phyloP scores from a whole-genome alignment of 1,140 invertebrate genomes.

The Copidosoma floridanum region DNA sequence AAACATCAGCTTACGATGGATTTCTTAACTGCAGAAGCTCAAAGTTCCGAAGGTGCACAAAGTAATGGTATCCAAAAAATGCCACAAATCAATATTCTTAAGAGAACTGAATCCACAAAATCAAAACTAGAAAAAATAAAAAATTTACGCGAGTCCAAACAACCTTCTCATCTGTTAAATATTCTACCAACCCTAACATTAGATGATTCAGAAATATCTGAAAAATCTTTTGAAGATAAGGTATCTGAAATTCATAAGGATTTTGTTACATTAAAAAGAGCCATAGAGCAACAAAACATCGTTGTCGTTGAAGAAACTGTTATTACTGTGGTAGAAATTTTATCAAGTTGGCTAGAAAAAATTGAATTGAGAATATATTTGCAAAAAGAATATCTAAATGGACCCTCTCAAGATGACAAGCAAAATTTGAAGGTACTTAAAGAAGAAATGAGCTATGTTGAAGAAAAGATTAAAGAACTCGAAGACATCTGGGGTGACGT shows the following conservation, averaged over 20 bases:
- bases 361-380: constrained; percentile 76
- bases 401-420: constrained; percentile 37
- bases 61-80: constrained; percentile 21
- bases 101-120: constrained; percentile 49
- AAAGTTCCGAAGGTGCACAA: background rate
- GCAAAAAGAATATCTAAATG: constrained; percentile 53
- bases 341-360: constrained; percentile 78
- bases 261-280: constrained; percentile 62
- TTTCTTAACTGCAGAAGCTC: background rate
- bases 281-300: constrained; percentile 64
- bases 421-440: constrained; percentile 51
- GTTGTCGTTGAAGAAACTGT: constrained; percentile 66
- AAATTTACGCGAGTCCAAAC: constrained; percentile 55
- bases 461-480: constrained; percentile 50
- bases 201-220: constrained; percentile 54
- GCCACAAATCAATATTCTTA: constrained; percentile 30
- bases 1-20: too few relatives aligned
- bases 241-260: constrained; percentile 59
- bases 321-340: constrained; percentile 72
- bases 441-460: constrained; percentile 57
- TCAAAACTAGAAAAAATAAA: constrained; percentile 57
- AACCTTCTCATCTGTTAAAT: constrained; percentile 57
- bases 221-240: constrained; percentile 59
- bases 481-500: constrained; percentile 45
- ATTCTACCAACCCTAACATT: constrained; percentile 63